Conservation (phyloP, 2,113 vertebrate species). For the Paramisgurnus dabryanus region DNA sequence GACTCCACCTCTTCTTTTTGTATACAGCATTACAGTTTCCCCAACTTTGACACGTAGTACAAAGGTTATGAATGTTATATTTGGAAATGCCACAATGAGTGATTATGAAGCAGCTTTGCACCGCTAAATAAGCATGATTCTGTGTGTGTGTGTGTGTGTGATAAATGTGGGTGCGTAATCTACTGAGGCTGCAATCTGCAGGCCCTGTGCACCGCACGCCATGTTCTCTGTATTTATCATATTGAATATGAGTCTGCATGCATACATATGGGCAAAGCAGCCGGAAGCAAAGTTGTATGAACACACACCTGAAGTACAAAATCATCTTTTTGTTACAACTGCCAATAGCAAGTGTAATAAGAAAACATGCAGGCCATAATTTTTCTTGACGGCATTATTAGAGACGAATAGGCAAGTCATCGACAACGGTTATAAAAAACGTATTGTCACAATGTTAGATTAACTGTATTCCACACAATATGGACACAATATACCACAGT, state of each 20-base stretch:
- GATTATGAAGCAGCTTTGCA: constrained; percentile 51
- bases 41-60: constrained; percentile 12
- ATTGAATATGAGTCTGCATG: not conserved
- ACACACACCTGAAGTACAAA: not conserved
- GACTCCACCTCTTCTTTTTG: not conserved
- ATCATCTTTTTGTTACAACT: too few relatives aligned
- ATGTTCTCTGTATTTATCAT: not conserved
- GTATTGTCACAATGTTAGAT: too few relatives aligned
- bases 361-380: too few relatives aligned
- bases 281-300: not conserved
- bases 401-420: too few relatives aligned
- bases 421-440: too few relatives aligned
- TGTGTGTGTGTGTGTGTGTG: constrained; percentile 35
- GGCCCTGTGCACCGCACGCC: not conserved
- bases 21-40: not conserved
- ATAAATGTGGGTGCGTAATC: constrained; percentile 53
- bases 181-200: constrained; percentile 41
- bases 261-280: not conserved
- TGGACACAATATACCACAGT: too few relatives aligned
- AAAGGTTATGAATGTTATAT: constrained; percentile 48
- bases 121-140: constrained; percentile 51
- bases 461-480: too few relatives aligned
- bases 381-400: too few relatives aligned
- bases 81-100: constrained; percentile 58
- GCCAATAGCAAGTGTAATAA: too few relatives aligned